Evolutionary conservation across 2,113 vertebrate genomes (phyloP).

Genomic region (Delphinapterus leucas): DNA sequence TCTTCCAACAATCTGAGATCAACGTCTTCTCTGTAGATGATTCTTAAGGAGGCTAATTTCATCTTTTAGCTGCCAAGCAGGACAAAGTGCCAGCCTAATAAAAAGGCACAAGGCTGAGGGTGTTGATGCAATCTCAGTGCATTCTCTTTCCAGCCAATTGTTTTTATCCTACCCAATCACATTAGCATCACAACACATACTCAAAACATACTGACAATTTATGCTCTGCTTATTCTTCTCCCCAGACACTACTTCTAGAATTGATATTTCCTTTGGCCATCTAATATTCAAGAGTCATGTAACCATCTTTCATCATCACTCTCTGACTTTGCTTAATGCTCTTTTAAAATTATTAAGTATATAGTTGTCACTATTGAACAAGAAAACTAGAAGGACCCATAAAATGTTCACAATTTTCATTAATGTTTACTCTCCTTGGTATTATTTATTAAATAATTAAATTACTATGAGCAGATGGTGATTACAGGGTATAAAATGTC

Average conservation of each 20-base stretch:
- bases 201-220: neutral
- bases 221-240: neutral
- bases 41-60: neutral
- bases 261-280: slow-evolving; percentile 44
- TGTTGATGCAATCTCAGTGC: neutral
- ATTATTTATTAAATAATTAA: slow-evolving; percentile 80
- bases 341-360: slow-evolving; percentile 67
- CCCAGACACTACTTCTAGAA: slow-evolving; percentile 47
- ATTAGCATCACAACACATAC: neutral
- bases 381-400: slow-evolving; percentile 66
- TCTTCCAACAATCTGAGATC: neutral
- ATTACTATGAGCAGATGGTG: slow-evolving; percentile 75
- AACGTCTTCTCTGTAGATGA: neutral
- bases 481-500: slow-evolving; percentile 74
- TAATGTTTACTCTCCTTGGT: slow-evolving; percentile 75
- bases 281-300: slow-evolving; percentile 53
- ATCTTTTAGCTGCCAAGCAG: neutral
- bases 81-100: neutral
- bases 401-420: slow-evolving; percentile 74
- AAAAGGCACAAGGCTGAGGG: neutral
- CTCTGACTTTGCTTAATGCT: slow-evolving; percentile 70
- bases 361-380: slow-evolving; percentile 62
- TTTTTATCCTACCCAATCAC: neutral
- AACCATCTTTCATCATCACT: slow-evolving; percentile 58
- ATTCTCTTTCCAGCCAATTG: neutral